These are phyloP conservation scores for Pocillopora meandrina DNA, from an alignment of 92 coral and sea anemone genomes.

Conservation along the genomic window DNA sequence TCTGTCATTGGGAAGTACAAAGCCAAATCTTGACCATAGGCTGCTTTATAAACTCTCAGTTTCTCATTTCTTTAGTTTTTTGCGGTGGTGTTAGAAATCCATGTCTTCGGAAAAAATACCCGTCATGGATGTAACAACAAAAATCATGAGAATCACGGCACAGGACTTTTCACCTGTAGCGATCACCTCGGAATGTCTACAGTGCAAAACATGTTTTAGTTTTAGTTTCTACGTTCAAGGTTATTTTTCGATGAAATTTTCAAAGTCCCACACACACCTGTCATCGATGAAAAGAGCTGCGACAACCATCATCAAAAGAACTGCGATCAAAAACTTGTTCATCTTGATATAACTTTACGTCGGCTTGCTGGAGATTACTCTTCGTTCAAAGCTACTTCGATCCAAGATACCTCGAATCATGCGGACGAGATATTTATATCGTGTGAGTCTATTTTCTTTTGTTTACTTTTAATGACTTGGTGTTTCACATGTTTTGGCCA, in stretches of 20 bases:
- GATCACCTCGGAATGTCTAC: no score
- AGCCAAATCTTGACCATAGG: no score
- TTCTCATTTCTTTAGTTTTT: no score
- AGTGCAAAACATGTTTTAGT: no score
- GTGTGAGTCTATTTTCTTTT: neutral
- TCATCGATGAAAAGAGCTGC: slow-evolving; percentile 21
- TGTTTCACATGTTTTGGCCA: no score
- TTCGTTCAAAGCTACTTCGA: no score
- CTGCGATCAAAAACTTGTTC: slow-evolving; percentile 3
- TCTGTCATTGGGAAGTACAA: no score
- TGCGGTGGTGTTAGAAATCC: no score
- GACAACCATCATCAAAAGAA: slow-evolving; percentile 6
- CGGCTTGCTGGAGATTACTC: no score
- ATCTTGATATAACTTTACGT: neutral
- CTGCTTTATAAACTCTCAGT: no score
- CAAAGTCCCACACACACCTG: neutral
- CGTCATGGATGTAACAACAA: slow-evolving; percentile 22
- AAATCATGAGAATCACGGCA: slow-evolving; percentile 13
- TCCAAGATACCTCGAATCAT: neutral
- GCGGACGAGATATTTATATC: neutral
- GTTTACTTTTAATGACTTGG: neutral
- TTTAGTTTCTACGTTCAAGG: no score
- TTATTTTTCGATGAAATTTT: no score
- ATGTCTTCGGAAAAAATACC: neutral
- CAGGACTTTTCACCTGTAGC: neutral